Base-by-base conservation (phyloP, 2,797 vertebrate species). In the Agapornis canus region DNA sequence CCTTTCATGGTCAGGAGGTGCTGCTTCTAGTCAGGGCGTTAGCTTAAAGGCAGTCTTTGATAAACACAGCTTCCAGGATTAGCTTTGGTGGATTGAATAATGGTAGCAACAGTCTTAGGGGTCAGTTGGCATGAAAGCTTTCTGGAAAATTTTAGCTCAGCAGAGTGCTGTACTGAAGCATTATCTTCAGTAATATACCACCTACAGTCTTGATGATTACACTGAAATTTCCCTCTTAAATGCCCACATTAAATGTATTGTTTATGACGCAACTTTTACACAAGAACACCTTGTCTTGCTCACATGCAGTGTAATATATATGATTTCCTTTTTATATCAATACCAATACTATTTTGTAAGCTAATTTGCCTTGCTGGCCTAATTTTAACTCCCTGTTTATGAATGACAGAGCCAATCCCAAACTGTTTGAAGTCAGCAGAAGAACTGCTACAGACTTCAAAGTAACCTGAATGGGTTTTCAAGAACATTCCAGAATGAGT, bases 311-410 rank as follows among this genome's bases (percentile, higher is more conserved):
- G 13, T 51, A 52, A 72, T 5, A 25, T 13, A 17, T 22, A 12
- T 20, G 13, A 16, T 78, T 91, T 92, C 65, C 35, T 68, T 77
- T 68, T 65, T 49, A 75, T 25, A 75, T 81, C 25, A 32, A 8
- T 72, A 47, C 6, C 40, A 68, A 22, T 13, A 27, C 18, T 16
- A 18, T 20, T 86, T 88, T 82, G 11, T 23, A 72, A 73, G 27
- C 6, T 66, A 48, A 56, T 94, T 94, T 94, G 91, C 57, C 21
- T 78, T 66, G 35, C 59, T 86, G 1, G 1, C 45, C 31, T 78
- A 78, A 48, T 91, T 86, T 83, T 95, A 94, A 56, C 70, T 90
- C 10, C 19, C 11, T 70, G 27, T 72, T 85, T 84, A 79, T 31
- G 25, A 35, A 6, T 26, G 42, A 27, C n/a, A 82, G 37, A 82